phyloP scores from a whole-genome alignment of 2,797 vertebrate genomes.

The Tympanoctomys barrerae region DNA sequence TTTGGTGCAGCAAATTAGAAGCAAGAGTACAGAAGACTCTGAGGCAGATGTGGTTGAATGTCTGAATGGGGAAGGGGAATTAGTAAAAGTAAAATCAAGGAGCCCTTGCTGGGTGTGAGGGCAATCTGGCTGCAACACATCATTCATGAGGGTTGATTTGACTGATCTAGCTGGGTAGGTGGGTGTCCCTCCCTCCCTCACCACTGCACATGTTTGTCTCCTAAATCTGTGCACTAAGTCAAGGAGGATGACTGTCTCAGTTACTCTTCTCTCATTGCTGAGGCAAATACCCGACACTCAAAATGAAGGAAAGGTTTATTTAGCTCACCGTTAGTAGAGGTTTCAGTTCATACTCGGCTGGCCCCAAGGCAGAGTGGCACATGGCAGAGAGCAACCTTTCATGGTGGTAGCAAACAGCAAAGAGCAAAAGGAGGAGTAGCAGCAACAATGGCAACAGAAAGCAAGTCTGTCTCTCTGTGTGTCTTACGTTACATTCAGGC shows the following conservation, averaged over 20 bases:
- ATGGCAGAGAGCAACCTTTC: too few relatives aligned
- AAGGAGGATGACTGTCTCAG: not conserved
- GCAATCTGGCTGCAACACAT: not conserved
- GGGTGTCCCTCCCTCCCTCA: not conserved
- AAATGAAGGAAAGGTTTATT: too few relatives aligned
- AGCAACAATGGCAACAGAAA: too few relatives aligned
- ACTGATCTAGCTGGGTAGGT: not conserved
- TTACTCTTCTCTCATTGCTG: too few relatives aligned
- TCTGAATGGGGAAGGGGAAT: not conserved
- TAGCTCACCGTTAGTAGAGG: too few relatives aligned
- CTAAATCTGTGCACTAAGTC: not conserved
- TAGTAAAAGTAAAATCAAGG: not conserved
- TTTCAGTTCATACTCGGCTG: too few relatives aligned
- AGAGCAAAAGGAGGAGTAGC: too few relatives aligned
- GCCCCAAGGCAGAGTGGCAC: too few relatives aligned
- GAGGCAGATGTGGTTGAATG: not conserved
- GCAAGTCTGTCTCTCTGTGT: too few relatives aligned
- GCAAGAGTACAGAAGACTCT: not conserved
- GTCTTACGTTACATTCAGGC: too few relatives aligned
- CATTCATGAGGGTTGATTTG: not conserved
- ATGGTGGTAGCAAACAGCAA: too few relatives aligned
- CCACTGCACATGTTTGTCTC: not conserved
- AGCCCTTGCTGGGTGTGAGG: not conserved
- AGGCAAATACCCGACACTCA: too few relatives aligned
- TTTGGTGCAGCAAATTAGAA: not conserved